A percentile compares a stretch with the other conserved stretches of the same genome.
These are phyloP conservation scores for Mycetomoellerius zeteki DNA, from an alignment of 1,140 invertebrate genomes.

Conservation along the genomic window DNA sequence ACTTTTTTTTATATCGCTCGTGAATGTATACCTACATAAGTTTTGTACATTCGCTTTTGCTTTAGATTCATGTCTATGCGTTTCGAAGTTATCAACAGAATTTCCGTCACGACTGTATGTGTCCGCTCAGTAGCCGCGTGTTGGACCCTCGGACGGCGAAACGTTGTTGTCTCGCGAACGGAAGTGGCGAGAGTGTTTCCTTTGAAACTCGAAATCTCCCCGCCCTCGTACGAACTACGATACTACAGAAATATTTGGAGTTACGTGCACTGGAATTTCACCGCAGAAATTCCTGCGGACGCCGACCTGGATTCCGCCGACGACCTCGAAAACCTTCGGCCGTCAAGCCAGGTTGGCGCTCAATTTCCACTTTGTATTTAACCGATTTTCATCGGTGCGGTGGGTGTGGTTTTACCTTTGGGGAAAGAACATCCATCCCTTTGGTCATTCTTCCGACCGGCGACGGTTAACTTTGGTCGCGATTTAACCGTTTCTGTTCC, in stretches of 20 bases:
- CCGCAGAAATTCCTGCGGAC: conserved; percentile 78
- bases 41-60: too few relatives aligned
- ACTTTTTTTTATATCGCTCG: neutral
- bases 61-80: neutral
- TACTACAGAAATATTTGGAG: conserved; percentile 72
- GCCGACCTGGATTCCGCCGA: conserved; percentile 74
- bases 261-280: conserved; percentile 70
- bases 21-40: too few relatives aligned
- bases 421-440: conserved; percentile 27
- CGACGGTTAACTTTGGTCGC: neutral
- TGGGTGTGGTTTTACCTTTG: neutral
- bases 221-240: conserved; percentile 39
- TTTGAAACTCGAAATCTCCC: conserved; percentile 64
- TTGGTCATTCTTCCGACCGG: neutral
- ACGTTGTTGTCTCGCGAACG: conserved; percentile 23
- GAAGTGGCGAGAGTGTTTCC: conserved; percentile 46
- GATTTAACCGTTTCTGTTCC: neutral
- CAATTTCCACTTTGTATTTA: conserved; percentile 77
- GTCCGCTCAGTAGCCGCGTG: neutral
- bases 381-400: conserved; percentile 63
- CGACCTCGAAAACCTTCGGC: conserved; percentile 77
- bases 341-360: conserved; percentile 55
- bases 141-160: neutral
- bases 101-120: neutral
- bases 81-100: neutral